Base-by-base conservation (phyloP, 2,797 vertebrate genomes). In the Microcaecilia unicolor region DNA sequence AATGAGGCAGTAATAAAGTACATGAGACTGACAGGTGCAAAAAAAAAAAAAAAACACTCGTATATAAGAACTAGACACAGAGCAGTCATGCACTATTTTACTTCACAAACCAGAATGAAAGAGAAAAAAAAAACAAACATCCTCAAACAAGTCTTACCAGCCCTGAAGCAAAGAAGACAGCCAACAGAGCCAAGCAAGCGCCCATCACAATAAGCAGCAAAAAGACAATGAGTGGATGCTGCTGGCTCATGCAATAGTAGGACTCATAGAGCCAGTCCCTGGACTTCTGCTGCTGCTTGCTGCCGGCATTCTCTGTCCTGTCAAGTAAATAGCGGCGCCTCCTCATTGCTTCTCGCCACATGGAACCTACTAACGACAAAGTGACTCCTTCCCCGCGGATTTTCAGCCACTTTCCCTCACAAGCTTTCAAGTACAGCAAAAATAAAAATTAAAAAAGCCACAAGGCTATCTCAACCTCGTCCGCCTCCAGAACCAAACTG, bases 241-340 rank as follows among this genome's bases (percentile, higher is more conserved):
- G 94, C 79, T 97, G 94, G 93, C 91, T 98, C 92, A 97, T 93
- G 72, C 93, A 88, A 73, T 93, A 93, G 82, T 98, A 95, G 39
- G 86, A 95, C 84, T 95, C 91, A 19, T 97, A 98, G 8, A 94
- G 86, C 92, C 93, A 94, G 85, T 92, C 91, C 47, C 84, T 83
- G 57, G 86, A 80, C 68, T 76, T 84, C 51, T 31, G 67, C 48
- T 33, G 69, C 37, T 53, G 39, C 58, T 18, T 22, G 22, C 18
- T 33, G 37, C 55, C 59, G 20, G 48, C 78, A 18, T 76, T 84
- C 61, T 84, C 86, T 43, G 57, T 80, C 64, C 89, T 81, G 71
- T 92, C 90, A 73, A 92, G 84, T 79, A 93, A 76, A 76, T 91
- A 93, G 60, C 87, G 86, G 56, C 86, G 87, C 61, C 88, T 83